phyloP scores from a whole-genome alignment of 1,140 invertebrate genomes.

The Pygmarrhopalites habei region DNA sequence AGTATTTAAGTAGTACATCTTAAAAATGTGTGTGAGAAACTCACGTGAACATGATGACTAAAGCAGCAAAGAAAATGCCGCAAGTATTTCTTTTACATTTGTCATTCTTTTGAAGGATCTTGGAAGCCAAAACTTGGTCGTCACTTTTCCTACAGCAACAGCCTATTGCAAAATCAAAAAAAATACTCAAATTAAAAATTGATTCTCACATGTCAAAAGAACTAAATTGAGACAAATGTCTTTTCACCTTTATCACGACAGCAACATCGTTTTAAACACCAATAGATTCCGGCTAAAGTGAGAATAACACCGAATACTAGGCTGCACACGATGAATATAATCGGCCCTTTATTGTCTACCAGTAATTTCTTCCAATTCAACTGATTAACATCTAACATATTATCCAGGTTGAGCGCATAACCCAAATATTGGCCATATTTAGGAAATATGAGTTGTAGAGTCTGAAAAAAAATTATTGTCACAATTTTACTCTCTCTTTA shows the following conservation, averaged over 20 bases:
- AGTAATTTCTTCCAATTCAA: slow-evolving; percentile 19
- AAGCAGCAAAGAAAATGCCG: slow-evolving; percentile 28
- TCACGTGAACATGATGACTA: slow-evolving; percentile 35
- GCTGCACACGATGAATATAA: slow-evolving; percentile 10
- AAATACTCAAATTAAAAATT: no score
- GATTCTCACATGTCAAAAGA: no score
- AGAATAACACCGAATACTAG: slow-evolving; percentile 18
- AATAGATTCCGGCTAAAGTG: slow-evolving; percentile 25
- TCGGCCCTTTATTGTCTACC: slow-evolving; percentile 26
- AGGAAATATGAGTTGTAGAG: slow-evolving; percentile 26
- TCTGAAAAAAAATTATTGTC: background rate
- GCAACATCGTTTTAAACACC: slow-evolving; percentile 30
- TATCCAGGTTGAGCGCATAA: slow-evolving; percentile 25
- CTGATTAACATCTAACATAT: slow-evolving; percentile 16
- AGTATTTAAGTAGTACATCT: background rate
- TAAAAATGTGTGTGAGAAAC: no score
- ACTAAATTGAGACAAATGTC: no score
- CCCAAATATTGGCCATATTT: slow-evolving; percentile 30
- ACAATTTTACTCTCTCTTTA: no score
- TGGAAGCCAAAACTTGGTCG: slow-evolving; percentile 24
- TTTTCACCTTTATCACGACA: slow-evolving; percentile 21
- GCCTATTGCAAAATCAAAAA: background rate
- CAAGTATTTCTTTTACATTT: slow-evolving; percentile 28
- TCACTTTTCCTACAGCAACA: slow-evolving; percentile 15
- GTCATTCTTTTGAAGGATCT: slow-evolving; percentile 27